A percentile compares a stretch with the other conserved stretches of the same genome.
phyloP scores from a whole-genome alignment of 2,888 invertebrate genomes.

The Bombylius discolor region DNA sequence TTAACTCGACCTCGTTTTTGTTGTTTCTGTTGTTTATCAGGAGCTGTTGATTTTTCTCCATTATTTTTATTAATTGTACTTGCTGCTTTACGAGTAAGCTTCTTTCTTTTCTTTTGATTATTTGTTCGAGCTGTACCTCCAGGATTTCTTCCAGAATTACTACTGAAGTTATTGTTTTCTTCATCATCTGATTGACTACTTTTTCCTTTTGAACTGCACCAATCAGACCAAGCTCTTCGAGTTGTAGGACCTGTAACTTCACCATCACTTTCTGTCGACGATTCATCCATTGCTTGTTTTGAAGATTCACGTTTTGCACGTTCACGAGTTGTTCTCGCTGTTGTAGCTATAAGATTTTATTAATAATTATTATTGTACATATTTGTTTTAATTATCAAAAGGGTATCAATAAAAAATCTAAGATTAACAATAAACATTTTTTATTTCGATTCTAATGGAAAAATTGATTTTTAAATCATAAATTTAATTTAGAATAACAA shows the following conservation, averaged over 20 bases:
- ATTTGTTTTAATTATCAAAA: too few species aligned
- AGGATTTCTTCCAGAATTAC: constrained; percentile 22
- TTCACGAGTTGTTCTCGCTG: constrained; percentile 32
- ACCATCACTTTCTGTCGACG: constrained; percentile 28
- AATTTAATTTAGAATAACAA: too few species aligned
- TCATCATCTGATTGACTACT: constrained; percentile 51
- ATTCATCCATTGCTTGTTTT: constrained; percentile 26
- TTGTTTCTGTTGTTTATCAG: constrained; percentile 13
- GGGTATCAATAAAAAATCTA: too few species aligned
- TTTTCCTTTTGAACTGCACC: constrained; percentile 48
- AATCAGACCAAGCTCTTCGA: constrained; percentile 62
- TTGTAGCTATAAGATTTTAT: constrained; percentile 21
- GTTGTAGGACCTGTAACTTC: constrained; percentile 52
- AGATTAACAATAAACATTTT: too few species aligned
- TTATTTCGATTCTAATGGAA: too few species aligned
- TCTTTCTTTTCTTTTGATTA: constrained; percentile 33
- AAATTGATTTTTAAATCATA: too few species aligned
- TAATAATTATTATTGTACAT: too few species aligned
- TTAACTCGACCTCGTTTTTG: constrained; percentile 45
- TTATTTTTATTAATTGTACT: constrained; percentile 19
- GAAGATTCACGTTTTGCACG: constrained; percentile 31
- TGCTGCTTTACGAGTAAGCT: constrained; percentile 34
- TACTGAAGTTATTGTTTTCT: constrained; percentile 35
- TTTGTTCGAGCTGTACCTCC: constrained; percentile 15
- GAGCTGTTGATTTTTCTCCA: constrained; percentile 21